phyloP scores from a whole-genome alignment of 2,888 invertebrate genomes.

The Diplolepis rosae region DNA sequence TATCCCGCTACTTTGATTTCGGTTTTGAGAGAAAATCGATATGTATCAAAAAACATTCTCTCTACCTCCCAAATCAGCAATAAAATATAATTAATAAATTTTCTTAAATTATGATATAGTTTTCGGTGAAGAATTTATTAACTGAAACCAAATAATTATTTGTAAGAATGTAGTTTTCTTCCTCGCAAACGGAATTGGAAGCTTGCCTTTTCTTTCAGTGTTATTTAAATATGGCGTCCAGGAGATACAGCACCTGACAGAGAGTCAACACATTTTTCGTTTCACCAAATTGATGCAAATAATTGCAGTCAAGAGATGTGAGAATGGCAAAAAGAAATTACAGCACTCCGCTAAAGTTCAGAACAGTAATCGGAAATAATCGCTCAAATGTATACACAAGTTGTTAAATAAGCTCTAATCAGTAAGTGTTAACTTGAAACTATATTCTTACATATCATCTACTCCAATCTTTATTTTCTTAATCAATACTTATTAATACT shows the following conservation, averaged over 20 bases:
- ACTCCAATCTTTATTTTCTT: not conserved
- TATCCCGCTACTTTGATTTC: too few species aligned
- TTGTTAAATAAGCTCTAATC: not conserved
- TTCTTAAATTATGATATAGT: too few species aligned
- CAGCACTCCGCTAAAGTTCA: not conserved
- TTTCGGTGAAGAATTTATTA: too few species aligned
- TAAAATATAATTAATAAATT: too few species aligned
- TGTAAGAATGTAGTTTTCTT: too few species aligned
- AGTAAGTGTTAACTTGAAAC: slow-evolving; percentile 12
- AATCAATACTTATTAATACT: not conserved
- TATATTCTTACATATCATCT: not conserved
- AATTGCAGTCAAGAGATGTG: not conserved
- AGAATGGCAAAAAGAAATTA: not conserved
- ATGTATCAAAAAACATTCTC: too few species aligned
- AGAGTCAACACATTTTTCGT: not conserved
- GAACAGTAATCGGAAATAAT: not conserved
- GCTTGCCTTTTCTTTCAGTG: too few species aligned
- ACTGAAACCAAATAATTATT: too few species aligned
- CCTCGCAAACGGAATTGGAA: too few species aligned
- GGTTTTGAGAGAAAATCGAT: too few species aligned
- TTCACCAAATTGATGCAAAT: not conserved
- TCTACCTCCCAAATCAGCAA: too few species aligned
- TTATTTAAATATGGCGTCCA: slow-evolving; percentile 11
- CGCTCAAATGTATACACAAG: not conserved
- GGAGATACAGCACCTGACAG: not conserved